Conservation (phyloP, 1,140 invertebrate genomes). For the Argopecten irradians region DNA sequence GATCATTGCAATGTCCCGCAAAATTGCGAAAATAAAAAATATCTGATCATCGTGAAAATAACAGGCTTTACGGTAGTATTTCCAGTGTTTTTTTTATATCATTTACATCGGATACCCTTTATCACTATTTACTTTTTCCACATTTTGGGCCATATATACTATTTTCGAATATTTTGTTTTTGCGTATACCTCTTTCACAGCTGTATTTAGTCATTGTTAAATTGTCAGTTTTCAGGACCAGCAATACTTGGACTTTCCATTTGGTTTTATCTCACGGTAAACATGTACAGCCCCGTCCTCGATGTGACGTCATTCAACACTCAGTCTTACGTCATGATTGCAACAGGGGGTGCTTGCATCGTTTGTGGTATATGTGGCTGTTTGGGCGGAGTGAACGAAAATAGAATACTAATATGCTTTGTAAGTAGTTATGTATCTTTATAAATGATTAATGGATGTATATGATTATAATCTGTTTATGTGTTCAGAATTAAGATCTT, state of each 20-base stretch:
- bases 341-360: not conserved
- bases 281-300: constrained; percentile 25
- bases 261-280: constrained; percentile 30
- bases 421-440: constrained; percentile 6
- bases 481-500: not conserved
- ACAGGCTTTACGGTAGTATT: too few relatives aligned
- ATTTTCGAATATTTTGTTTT: too few relatives aligned
- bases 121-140: too few relatives aligned
- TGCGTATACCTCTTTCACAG: not conserved
- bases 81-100: too few relatives aligned
- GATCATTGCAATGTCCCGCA: too few relatives aligned
- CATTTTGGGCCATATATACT: too few relatives aligned
- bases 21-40: too few relatives aligned
- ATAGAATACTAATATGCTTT: not conserved
- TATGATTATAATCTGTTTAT: not conserved
- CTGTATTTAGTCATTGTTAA: not conserved
- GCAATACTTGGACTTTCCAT: constrained; percentile 35
- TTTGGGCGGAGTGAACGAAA: constrained; percentile 22
- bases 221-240: constrained; percentile 37
- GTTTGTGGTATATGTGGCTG: constrained; percentile 29
- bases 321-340: constrained; percentile 11
- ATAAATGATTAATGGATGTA: not conserved
- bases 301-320: constrained; percentile 28
- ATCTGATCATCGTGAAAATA: too few relatives aligned
- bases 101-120: too few relatives aligned